phyloP scores from a whole-genome alignment of 1,140 invertebrate genomes.

The Papilio polytes region DNA sequence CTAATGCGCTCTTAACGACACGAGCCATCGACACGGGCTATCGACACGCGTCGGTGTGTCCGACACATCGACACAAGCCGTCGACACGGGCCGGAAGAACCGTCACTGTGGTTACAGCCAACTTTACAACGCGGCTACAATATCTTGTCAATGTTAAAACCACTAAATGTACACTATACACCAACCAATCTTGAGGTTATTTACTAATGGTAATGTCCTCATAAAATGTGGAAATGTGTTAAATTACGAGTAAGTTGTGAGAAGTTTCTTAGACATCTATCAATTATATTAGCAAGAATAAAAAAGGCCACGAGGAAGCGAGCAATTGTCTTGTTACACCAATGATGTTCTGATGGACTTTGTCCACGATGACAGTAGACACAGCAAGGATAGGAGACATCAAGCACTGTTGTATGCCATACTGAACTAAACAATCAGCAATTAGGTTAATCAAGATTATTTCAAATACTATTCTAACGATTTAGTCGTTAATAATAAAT shows the following conservation, averaged over 20 bases:
- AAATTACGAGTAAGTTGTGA: background rate
- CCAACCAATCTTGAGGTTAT: background rate
- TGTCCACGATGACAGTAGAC: background rate
- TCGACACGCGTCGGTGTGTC: conserved; percentile 46
- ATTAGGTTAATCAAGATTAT: background rate
- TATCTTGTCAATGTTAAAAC: background rate
- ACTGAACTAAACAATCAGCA: background rate
- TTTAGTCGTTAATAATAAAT: background rate
- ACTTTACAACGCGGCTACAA: background rate
- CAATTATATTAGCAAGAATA: conserved; percentile 7
- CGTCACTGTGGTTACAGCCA: conserved; percentile 2
- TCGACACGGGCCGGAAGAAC: conserved; percentile 58
- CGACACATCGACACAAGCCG: conserved; percentile 58
- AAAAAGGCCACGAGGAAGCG: conserved; percentile 18
- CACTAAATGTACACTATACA: background rate
- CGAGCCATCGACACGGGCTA: conserved; percentile 56
- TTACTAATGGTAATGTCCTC: background rate
- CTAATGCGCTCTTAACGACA: conserved; percentile 71
- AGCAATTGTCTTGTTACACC: conserved; percentile 12
- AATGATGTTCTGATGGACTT: conserved; percentile 5
- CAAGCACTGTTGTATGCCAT: background rate
- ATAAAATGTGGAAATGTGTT: conserved; percentile 3
- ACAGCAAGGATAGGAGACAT: background rate
- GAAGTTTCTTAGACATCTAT: background rate
- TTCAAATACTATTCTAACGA: background rate